Conservation (phyloP, 2,113 vertebrate genomes). For the Thunnus thynnus region DNA sequence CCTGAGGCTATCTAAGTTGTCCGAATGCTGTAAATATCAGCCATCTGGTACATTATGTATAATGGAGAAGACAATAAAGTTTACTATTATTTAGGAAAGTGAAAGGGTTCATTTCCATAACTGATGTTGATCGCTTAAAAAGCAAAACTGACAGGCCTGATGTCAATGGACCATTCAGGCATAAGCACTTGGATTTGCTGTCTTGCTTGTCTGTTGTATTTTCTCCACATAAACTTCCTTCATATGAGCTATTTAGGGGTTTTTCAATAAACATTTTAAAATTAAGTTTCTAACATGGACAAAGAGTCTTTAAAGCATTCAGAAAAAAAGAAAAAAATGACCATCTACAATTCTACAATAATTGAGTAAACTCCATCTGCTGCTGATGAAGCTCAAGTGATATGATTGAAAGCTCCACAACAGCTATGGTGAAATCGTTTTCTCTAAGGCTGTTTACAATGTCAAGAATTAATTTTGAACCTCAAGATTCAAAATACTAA, state of each 20-base stretch:
- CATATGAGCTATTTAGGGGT: not conserved
- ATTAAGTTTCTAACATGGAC: not conserved
- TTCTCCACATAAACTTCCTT: not conserved
- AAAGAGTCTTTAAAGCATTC: too few relatives aligned
- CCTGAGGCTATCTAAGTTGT: slow-evolving; percentile 53
- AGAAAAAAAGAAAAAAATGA: too few relatives aligned
- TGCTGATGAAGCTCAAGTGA: too few relatives aligned
- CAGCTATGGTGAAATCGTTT: too few relatives aligned
- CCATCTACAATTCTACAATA: too few relatives aligned
- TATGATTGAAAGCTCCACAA: too few relatives aligned
- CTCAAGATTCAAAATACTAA: too few relatives aligned
- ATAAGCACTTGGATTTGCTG: slow-evolving; percentile 7
- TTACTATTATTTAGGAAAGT: slow-evolving; percentile 52
- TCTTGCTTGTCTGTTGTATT: slow-evolving; percentile 1
- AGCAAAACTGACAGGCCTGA: slow-evolving; percentile 10
- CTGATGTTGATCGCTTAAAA: slow-evolving; percentile 43
- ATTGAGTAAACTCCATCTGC: too few relatives aligned
- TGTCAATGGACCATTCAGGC: slow-evolving; percentile 25
- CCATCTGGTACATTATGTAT: slow-evolving; percentile 52
- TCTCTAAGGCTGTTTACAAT: too few relatives aligned
- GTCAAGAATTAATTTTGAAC: too few relatives aligned
- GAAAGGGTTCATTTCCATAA: slow-evolving; percentile 45
- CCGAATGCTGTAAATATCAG: slow-evolving; percentile 56
- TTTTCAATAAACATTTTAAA: not conserved
- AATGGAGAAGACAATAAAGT: slow-evolving; percentile 24